Evolutionary conservation across 2,888 invertebrate species (phyloP), one percentile per base, ranked within the genome.

Genomic region (Zaprionus obscuricornis): DNA sequence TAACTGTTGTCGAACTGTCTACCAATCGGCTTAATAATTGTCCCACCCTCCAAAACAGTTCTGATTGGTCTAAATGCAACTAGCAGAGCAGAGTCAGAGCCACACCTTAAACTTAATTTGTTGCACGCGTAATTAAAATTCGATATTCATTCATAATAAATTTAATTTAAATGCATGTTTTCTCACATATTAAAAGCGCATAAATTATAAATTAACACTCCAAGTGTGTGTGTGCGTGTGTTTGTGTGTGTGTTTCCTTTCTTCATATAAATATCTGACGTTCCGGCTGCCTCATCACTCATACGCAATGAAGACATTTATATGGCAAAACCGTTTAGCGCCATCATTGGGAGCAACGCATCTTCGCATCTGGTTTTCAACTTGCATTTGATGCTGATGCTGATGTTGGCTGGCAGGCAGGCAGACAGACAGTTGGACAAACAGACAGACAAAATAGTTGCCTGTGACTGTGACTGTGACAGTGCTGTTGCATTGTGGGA

Each of bases 201-300:
- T 82, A 86, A 82, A 82, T 82, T 86, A 71, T 65, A 83, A 83
- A 86, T 82, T 75, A 85, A 86, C 86, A 87, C 87, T n/a, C 86
- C 81, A 78, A 78, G 70, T 82, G 84, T 77, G 81, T 79, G 7
- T 8, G 29, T 11, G n/a, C 22, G 7, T 29, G 7, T 8, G 4
- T n/a, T n/a, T n/a, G n/a, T n/a, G n/a, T n/a, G n/a, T n/a, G n/a
- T n/a, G 22, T 37, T 40, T 49, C n/a, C 14, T 18, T 26, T 18
- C 29, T 20, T n/a, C n/a, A n/a, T n/a, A n/a, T n/a, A n/a, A n/a
- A n/a, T n/a, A n/a, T n/a, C n/a, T n/a, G n/a, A n/a, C n/a, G n/a
- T n/a, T n/a, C n/a, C n/a, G n/a, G 63, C 59, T 50, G 67, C 86
- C 66, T 67, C 84, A 77, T 79, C 86, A 86, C 85, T 79, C 78